phyloP scores from a whole-genome alignment of 2,888 invertebrate genomes.

The Anoncus sp. region DNA sequence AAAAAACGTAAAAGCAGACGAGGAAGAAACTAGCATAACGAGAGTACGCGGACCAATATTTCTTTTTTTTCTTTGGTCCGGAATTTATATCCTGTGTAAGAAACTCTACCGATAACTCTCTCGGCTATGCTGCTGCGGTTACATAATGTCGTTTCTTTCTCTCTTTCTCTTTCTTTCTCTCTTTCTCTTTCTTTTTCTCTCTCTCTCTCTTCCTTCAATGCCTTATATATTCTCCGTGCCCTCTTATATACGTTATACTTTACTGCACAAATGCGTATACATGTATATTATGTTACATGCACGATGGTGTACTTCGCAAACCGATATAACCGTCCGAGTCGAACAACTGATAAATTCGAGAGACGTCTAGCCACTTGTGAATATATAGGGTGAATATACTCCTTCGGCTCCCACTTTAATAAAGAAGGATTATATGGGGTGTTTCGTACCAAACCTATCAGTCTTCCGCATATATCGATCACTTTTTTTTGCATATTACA shows the following conservation, averaged over 20 bases:
- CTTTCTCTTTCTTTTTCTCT: background rate
- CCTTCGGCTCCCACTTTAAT: background rate
- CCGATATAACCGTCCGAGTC: constrained; percentile 33
- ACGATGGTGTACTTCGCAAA: constrained; percentile 21
- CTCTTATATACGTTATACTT: constrained; percentile 10
- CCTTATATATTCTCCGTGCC: constrained; percentile 1
- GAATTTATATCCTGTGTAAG: constrained; percentile 22
- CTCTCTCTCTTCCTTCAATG: background rate
- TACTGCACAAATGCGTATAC: constrained; percentile 14
- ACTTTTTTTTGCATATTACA: background rate
- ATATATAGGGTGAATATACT: constrained; percentile 28
- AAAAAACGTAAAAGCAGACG: constrained; percentile 2
- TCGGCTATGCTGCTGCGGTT: constrained; percentile 37
- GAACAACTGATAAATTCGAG: constrained; percentile 39
- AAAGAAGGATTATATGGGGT: background rate
- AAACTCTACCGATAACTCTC: constrained; percentile 46
- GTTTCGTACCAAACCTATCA: background rate
- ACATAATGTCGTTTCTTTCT: constrained; percentile 29
- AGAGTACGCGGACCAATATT: constrained; percentile 14
- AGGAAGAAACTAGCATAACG: constrained; percentile 18
- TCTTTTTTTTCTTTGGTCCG: constrained; percentile 17
- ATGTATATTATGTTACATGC: constrained; percentile 15
- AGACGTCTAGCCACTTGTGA: constrained; percentile 29
- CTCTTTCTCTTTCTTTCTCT: constrained; percentile 3
- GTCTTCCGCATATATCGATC: background rate